Conservation (phyloP, 2,888 invertebrate genomes). For the Sinelater perroti region DNA sequence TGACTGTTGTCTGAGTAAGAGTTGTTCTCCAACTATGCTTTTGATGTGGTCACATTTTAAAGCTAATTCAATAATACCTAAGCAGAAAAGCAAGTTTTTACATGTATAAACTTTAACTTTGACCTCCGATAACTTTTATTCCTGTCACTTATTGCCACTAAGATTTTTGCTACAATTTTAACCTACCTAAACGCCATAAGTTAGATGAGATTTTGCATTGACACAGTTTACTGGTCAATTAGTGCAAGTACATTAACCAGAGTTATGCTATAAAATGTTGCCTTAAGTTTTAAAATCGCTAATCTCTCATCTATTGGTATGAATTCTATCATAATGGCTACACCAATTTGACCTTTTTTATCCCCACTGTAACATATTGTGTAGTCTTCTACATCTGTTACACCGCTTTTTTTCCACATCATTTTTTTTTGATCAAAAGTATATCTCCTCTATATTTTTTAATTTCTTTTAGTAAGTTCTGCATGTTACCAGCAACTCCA, state of each 20-base stretch:
- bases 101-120: too few relatives aligned
- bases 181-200: too few relatives aligned
- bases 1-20: too few relatives aligned
- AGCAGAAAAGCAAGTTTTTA: too few relatives aligned
- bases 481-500: neutral
- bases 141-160: too few relatives aligned
- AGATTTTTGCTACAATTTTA: too few relatives aligned
- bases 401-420: neutral
- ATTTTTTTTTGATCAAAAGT: neutral
- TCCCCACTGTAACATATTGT: slow-evolving; percentile 1
- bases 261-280: slow-evolving; percentile 4
- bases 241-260: neutral
- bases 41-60: too few relatives aligned
- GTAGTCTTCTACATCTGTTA: slow-evolving; percentile 1
- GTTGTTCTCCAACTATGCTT: too few relatives aligned
- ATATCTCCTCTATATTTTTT: slow-evolving; percentile 1
- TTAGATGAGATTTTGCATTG: too few relatives aligned
- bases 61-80: too few relatives aligned
- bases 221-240: too few relatives aligned
- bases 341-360: slow-evolving; percentile 3
- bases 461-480: neutral
- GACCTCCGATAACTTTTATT: too few relatives aligned
- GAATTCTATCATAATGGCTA: slow-evolving; percentile 3
- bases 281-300: neutral
- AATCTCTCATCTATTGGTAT: slow-evolving; percentile 1